A percentile compares a stretch with the other conserved stretches of the same genome.
Evolutionary conservation across 2,113 vertebrate species (phyloP).

Genomic region (Calyptommatus sinebrachiatus): DNA sequence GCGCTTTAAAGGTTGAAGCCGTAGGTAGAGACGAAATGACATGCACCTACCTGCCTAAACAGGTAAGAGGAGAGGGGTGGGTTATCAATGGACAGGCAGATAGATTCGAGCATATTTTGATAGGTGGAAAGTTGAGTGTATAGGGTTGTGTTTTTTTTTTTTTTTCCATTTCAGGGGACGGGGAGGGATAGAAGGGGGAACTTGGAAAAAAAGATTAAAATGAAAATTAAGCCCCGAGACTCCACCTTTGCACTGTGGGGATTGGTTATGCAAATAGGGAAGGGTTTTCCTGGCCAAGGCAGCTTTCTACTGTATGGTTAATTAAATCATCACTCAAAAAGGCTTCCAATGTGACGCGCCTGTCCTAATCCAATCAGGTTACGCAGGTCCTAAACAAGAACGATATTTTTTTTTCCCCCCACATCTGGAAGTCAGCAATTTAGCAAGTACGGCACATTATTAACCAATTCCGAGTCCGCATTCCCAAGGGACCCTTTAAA

Average conservation of each 20-base stretch:
- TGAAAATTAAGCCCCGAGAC: slow-evolving; percentile 65
- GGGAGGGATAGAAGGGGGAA: slow-evolving; percentile 60
- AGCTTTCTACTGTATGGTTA: slow-evolving; percentile 93
- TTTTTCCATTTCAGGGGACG: background rate
- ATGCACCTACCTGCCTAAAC: background rate
- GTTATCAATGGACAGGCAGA: background rate
- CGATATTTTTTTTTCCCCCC: slow-evolving; percentile 76
- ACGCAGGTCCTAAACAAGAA: slow-evolving; percentile 80
- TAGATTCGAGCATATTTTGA: background rate
- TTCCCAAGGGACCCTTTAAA: slow-evolving; percentile 72
- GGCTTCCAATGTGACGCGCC: slow-evolving; percentile 85
- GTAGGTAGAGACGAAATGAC: background rate
- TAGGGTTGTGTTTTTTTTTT: slow-evolving; percentile 55
- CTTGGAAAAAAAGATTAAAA: slow-evolving; percentile 56
- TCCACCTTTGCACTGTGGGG: slow-evolving; percentile 88
- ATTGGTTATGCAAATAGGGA: slow-evolving; percentile 93
- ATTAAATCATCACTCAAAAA: slow-evolving; percentile 99
- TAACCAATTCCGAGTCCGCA: slow-evolving; percentile 82
- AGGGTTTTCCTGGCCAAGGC: slow-evolving; percentile 81
- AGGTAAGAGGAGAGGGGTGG: background rate
- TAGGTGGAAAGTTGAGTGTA: slow-evolving; percentile 17
- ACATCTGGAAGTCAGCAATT: slow-evolving; percentile 87
- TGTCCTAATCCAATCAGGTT: slow-evolving; percentile 87
- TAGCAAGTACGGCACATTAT: slow-evolving; percentile 85
- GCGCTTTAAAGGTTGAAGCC: background rate